phyloP scores from a whole-genome alignment of 2,797 vertebrate species.

The Siniperca obscura region DNA sequence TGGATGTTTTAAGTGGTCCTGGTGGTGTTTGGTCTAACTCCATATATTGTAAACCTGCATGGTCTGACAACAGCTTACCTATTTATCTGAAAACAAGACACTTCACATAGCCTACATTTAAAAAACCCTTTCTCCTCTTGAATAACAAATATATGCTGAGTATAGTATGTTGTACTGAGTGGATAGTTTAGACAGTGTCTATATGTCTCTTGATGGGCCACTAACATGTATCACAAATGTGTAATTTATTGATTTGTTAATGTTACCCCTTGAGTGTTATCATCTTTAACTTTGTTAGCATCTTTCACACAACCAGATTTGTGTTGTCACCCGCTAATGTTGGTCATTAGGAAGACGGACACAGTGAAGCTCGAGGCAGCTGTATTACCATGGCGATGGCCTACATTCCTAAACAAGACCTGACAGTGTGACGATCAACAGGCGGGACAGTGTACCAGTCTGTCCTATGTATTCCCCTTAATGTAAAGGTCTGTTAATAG shows the following conservation, averaged over 20 bases:
- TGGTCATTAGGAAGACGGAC: conserved; percentile 67
- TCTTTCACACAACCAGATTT: conserved; percentile 25
- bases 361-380: conserved; percentile 69
- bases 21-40: background rate
- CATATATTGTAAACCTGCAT: background rate
- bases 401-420: conserved; percentile 80
- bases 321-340: conserved; percentile 34
- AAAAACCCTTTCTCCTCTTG: too few species aligned
- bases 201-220: background rate
- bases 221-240: background rate
- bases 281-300: background rate
- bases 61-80: background rate
- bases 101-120: background rate
- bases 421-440: conserved; percentile 58
- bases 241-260: background rate
- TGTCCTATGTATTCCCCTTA: conserved; percentile 6
- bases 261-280: background rate
- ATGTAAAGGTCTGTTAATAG: conserved; percentile 2
- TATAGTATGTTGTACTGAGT: background rate
- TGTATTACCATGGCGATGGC: conserved; percentile 82
- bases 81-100: background rate
- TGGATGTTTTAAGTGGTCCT: background rate
- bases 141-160: background rate
- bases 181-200: background rate
- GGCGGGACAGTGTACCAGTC: conserved; percentile 37